Percentiles rank a stretch among this genome's conserved stretches.
Evolutionary conservation across 1,140 invertebrate genomes (phyloP).

Genomic region (Macrotrachela quadricornifera): DNA sequence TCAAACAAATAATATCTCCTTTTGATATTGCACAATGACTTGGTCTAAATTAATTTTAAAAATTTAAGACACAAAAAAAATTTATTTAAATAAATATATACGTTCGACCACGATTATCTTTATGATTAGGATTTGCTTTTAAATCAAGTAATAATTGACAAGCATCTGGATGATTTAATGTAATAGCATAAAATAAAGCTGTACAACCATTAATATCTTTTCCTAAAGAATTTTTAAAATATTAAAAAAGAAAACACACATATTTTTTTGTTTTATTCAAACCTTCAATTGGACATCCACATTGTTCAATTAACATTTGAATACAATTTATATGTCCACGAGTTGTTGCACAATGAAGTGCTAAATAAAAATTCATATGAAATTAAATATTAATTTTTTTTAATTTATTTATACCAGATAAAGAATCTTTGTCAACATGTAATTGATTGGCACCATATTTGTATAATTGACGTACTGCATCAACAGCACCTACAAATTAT

Average conservation of each 20-base stretch:
- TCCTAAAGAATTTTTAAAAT: constrained; percentile 56
- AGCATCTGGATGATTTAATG: constrained; percentile 75
- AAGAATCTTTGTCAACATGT: constrained; percentile 48
- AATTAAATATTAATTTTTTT: not conserved
- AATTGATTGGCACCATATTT: constrained; percentile 58
- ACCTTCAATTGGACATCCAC: constrained; percentile 17
- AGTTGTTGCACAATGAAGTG: constrained; percentile 80
- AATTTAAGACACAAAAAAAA: not conserved
- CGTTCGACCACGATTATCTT: constrained; percentile 72
- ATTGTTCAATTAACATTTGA: constrained; percentile 48
- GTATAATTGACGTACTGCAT: constrained; percentile 61
- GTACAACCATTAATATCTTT: constrained; percentile 56
- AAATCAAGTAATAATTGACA: constrained; percentile 64
- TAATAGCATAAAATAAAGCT: constrained; percentile 81
- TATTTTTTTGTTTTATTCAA: constrained; percentile 8
- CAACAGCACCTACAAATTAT: constrained; percentile 44
- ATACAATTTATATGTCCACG: constrained; percentile 76
- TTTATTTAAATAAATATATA: constrained; percentile 25
- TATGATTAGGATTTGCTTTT: constrained; percentile 64
- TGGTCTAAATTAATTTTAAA: not conserved
- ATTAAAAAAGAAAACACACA: constrained; percentile 49
- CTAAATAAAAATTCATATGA: constrained; percentile 24
- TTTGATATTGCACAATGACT: constrained; percentile 72
- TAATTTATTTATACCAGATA: constrained; percentile 23
- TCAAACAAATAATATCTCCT: constrained; percentile 64